Evolutionary conservation across 2,797 vertebrate species (phyloP), one percentile per base, ranked within the genome.

Genomic region (Danionella dracula): DNA sequence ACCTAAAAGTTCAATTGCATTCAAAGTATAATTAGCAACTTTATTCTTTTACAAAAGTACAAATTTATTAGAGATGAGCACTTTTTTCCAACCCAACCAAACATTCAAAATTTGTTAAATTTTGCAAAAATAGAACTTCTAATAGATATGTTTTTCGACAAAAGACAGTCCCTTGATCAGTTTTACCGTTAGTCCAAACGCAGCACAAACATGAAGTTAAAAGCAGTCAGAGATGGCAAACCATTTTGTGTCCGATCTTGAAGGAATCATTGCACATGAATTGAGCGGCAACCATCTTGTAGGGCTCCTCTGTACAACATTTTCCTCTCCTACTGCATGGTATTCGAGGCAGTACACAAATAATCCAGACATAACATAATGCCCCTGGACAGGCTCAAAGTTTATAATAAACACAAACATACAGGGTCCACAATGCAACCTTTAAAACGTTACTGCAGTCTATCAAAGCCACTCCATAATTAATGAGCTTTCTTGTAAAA

Each of bases 41-140:
- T 76, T 76, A 76, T 76, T 76, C 71, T 76, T 76, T 76, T 76
- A 76, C 71, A 76, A 76, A 76, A 76, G 71, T 76, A 76, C 75
- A 76, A 76, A 76, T 76, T 71, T 76, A 38, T 60, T 67, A 71
- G 74, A 73, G 74, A 71, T 73, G 74, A 76, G 70, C 68, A 60
- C 44, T 72, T 60, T 68, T 68, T 58, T 70, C 38, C 65, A 71
- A 73, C 73, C 71, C 71, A 73, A 51, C 60, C 67, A 71, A 76
- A 74, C 71, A 68, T 74, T 76, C 70, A 68, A 71, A 76, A 76
- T 71, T 27, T 31, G 65, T 68, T 67, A 73, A 66, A 65, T 71
- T 70, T 73, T 53, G 71, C 68, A 68, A 76, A 76, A 75, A 76
- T 71, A 76, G 63, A 67, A 70, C 65, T 76, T 76, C 72, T 73